These are phyloP conservation scores for Grallaria varia DNA, from an alignment of 2,113 vertebrate genomes.

Conservation along the genomic window DNA sequence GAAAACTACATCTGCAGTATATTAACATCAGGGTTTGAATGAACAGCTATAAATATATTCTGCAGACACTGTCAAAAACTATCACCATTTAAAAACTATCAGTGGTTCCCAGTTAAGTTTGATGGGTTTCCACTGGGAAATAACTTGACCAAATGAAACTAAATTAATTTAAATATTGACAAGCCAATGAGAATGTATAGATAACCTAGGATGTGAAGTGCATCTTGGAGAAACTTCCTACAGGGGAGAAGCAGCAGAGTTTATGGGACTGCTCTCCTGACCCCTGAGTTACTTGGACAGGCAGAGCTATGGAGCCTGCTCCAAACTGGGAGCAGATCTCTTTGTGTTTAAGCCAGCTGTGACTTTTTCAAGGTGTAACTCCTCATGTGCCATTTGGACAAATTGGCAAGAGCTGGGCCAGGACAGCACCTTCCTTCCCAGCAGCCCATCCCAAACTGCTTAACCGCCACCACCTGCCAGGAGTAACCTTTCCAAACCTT, in stretches of 20 bases:
- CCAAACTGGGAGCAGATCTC: background rate
- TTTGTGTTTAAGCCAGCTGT: background rate
- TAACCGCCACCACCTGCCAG: background rate
- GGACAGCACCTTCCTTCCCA: background rate
- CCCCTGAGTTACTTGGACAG: background rate
- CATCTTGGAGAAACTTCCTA: background rate
- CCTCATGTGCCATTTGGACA: background rate
- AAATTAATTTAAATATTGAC: background rate
- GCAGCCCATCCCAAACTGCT: background rate
- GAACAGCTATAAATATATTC: background rate
- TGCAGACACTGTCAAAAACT: background rate
- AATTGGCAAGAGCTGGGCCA: background rate
- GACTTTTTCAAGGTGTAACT: background rate
- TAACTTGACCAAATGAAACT: background rate
- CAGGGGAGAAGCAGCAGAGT: background rate
- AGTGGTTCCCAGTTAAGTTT: background rate
- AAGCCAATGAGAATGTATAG: background rate
- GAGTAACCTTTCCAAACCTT: background rate
- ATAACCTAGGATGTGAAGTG: background rate
- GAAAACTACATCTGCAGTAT: background rate
- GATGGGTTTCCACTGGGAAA: background rate
- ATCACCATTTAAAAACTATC: background rate
- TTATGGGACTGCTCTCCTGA: background rate
- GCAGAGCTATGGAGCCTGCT: background rate
- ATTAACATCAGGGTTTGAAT: background rate